phyloP scores from a whole-genome alignment of 2,797 vertebrate species.

The Parauchenoglanis punctatus region DNA sequence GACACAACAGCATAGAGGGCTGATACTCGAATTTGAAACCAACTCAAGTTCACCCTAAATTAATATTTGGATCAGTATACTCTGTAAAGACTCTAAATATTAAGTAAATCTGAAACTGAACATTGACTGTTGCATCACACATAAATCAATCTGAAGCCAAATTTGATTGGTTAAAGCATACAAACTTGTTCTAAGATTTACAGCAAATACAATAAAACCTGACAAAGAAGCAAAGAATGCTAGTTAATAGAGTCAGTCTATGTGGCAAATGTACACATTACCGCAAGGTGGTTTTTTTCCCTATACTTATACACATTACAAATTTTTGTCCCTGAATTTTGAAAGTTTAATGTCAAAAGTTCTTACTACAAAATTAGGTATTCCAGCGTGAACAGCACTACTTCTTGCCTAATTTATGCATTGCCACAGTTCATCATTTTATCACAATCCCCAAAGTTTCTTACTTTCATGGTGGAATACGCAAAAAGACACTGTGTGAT shows the following conservation, averaged over 20 bases:
- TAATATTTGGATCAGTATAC: neutral
- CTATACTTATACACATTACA: neutral
- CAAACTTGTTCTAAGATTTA: neutral
- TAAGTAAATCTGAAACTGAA: neutral
- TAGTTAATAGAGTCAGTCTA: neutral
- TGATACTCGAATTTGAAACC: neutral
- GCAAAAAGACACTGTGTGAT: constrained; percentile 36
- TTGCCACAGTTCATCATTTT: neutral
- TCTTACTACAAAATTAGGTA: neutral
- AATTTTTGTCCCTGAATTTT: neutral
- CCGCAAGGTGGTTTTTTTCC: neutral
- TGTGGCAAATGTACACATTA: neutral
- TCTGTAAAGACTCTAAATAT: neutral
- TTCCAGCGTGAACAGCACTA: neutral
- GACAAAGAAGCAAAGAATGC: neutral
- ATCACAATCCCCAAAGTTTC: neutral
- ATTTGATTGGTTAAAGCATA: neutral
- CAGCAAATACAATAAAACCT: neutral
- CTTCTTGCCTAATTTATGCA: neutral
- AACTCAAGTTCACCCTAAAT: neutral
- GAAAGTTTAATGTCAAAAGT: neutral
- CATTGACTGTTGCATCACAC: neutral
- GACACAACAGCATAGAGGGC: neutral
- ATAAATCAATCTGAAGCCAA: neutral
- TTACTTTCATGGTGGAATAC: constrained; percentile 36